phyloP scores from a whole-genome alignment of 1,140 invertebrate genomes.

The Forficula auricularia region DNA sequence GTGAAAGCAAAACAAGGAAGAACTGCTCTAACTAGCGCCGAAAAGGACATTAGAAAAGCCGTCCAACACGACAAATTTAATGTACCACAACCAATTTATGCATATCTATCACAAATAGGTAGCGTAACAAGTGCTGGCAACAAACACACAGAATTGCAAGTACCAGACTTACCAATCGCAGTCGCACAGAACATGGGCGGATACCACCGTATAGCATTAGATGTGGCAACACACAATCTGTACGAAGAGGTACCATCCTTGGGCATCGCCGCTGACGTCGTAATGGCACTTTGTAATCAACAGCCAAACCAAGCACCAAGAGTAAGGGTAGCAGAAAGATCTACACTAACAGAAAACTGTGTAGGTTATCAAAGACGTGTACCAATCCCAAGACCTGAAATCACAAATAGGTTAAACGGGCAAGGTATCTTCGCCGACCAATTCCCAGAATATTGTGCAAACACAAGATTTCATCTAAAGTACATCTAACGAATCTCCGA shows the following conservation, averaged over 20 bases:
- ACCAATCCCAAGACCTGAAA: no score
- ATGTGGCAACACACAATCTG: constrained; percentile 14
- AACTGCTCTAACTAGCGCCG: not conserved
- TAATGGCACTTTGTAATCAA: constrained; percentile 2
- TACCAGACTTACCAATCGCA: constrained; percentile 12
- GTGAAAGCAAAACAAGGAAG: constrained; percentile 9
- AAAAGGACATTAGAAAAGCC: not conserved
- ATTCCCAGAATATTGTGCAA: no score
- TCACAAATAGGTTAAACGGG: no score
- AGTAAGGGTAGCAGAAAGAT: no score
- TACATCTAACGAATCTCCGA: no score
- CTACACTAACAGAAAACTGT: no score
- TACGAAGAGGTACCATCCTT: constrained; percentile 18
- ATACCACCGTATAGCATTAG: constrained; percentile 14
- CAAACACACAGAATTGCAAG: constrained; percentile 4
- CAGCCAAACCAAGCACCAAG: not conserved
- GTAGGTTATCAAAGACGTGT: no score
- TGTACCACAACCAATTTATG: constrained; percentile 3
- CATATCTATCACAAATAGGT: constrained; percentile 2
- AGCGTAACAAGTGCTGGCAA: not conserved
- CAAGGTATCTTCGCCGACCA: no score
- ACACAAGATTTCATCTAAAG: no score
- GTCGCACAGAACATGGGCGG: constrained; percentile 15
- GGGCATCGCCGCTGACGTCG: constrained; percentile 17
- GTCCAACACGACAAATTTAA: constrained; percentile 1